Base-by-base conservation (phyloP, 2,888 invertebrate species). In the Drosophila putrida region DNA sequence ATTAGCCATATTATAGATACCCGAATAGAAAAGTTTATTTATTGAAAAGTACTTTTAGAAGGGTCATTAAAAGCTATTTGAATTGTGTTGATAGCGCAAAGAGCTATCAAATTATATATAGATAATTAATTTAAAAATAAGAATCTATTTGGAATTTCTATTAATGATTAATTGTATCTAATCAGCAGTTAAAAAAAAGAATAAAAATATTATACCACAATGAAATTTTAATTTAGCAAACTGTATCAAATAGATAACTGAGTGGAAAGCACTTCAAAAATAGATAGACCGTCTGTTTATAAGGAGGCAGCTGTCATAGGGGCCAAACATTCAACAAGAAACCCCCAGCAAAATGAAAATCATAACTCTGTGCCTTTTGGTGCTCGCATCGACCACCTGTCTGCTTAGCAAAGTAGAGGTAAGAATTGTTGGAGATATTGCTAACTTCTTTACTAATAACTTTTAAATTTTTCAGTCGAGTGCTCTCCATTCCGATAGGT, bases 261-360 rank as follows among this genome's bases (percentile, higher is more conserved):
- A 11, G 15, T 49, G 47, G 10, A 33, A 38, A 27, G 1, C 38
- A 72, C 47, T 74, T 61, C 51, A 57, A 15, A 53, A 43, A 51
- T 10, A 43, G 57, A 66, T 76, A 71, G 9, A 6, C 10, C 28
- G 31, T 10, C 6, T 13, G 39, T 66, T 71, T 76, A 76, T 49
- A 75, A 76, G 44, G 25, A 15, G 13, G 13, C 6, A 20, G 4
- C 8, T 11, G 35, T 27, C 28, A 4, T 9, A 2, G 2, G 0
- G 8, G 11, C 0, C n/a, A 27, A 15, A 59, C 58, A 77, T 39
- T 66, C 53, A 10, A 36, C 0, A 38, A 38, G 20, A 50, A 44
- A 20, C 20, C 11, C 2, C 28, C 58, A 35, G n/a, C 43, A 64
- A 61, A n/a, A 82, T 83, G 81, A 87, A 47, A 72, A 65, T 55